Percentiles rank a stretch among this genome's conserved stretches.
Conservation (phyloP, 1,140 invertebrate genomes). For the Dinothrombium tinctorium region DNA sequence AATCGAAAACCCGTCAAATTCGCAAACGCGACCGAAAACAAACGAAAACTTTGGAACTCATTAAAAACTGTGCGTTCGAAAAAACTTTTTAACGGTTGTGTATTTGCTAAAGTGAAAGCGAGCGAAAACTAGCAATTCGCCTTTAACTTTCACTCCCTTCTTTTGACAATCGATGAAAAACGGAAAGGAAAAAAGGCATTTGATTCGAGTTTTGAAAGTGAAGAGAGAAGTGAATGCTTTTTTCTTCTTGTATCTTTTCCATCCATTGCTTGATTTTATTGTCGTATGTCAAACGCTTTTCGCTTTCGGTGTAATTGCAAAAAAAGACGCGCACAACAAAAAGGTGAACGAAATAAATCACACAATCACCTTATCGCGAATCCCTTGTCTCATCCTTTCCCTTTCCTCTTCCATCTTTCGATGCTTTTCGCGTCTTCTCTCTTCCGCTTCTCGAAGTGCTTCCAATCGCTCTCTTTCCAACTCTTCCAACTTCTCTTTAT, state of each 20-base stretch:
- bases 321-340: no score
- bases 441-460: conserved; percentile 26
- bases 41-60: no score
- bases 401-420: conserved; percentile 30
- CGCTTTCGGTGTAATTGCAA: background rate
- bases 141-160: no score
- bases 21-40: no score
- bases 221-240: background rate
- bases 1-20: no score
- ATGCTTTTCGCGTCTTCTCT: conserved; percentile 29
- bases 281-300: background rate
- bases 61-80: no score
- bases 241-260: background rate
- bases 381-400: conserved; percentile 27
- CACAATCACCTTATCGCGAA: conserved; percentile 26
- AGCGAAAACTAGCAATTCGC: no score
- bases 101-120: no score
- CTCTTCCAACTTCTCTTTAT: conserved; percentile 18
- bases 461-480: conserved; percentile 26
- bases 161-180: no score
- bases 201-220: background rate
- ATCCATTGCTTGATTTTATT: background rate
- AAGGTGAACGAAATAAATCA: no score
- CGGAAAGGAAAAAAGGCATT: background rate
- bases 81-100: no score